These are phyloP conservation scores for Trichonephila clavata DNA, from an alignment of 1,140 invertebrate genomes.

Conservation along the genomic window DNA sequence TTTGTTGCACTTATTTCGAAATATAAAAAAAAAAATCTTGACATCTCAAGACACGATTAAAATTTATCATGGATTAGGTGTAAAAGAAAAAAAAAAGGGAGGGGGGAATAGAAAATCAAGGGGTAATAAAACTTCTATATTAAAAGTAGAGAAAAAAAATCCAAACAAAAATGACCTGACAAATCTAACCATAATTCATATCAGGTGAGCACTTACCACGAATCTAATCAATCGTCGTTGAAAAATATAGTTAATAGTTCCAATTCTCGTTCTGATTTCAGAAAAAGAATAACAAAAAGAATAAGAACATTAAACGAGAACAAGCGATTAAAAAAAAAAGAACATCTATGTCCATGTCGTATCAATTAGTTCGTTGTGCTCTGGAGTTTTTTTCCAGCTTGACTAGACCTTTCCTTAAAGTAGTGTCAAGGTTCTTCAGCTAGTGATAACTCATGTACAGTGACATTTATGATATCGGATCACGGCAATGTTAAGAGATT, in stretches of 20 bases:
- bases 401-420: background rate
- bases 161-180: background rate
- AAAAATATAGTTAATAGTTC: background rate
- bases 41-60: background rate
- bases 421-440: slow-evolving; percentile 42
- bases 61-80: background rate
- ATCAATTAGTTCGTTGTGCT: slow-evolving; percentile 63
- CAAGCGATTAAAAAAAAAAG: too few relatives aligned
- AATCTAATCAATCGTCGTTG: background rate
- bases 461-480: slow-evolving; percentile 54
- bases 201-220: background rate
- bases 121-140: background rate
- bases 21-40: background rate
- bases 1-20: too few relatives aligned
- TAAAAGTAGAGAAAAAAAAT: background rate
- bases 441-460: background rate
- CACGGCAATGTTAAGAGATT: slow-evolving; percentile 18
- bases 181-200: background rate
- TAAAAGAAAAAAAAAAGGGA: background rate
- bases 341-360: background rate
- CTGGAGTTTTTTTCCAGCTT: background rate
- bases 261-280: too few relatives aligned
- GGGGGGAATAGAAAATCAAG: background rate
- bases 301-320: too few relatives aligned
- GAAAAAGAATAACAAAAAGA: background rate